These are phyloP conservation scores for Sebastes wilsoni DNA, from an alignment of 2,797 vertebrate species.

Conservation along the genomic window DNA sequence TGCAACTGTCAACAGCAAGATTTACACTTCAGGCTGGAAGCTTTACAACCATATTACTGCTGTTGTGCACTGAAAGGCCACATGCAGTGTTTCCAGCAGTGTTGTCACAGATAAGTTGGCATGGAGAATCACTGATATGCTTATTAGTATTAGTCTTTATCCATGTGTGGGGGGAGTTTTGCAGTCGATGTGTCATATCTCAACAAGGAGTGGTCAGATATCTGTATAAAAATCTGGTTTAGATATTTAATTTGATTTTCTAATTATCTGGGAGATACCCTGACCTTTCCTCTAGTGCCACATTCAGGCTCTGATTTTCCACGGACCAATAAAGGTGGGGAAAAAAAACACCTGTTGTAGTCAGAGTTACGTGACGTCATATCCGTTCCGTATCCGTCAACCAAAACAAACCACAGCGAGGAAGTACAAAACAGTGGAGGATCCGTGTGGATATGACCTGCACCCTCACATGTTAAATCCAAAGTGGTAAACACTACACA, in stretches of 20 bases:
- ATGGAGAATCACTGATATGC: conserved; percentile 25
- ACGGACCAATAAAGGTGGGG: too few species aligned
- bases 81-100: background rate
- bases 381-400: too few species aligned
- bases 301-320: background rate
- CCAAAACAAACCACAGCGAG: too few species aligned
- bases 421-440: too few species aligned
- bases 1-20: background rate
- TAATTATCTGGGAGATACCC: background rate
- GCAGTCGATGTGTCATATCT: background rate
- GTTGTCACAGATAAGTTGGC: conserved; percentile 18
- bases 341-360: too few species aligned
- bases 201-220: background rate
- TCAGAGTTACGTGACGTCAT: too few species aligned
- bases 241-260: too few species aligned
- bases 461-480: too few species aligned
- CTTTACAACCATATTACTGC: background rate
- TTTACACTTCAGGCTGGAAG: background rate
- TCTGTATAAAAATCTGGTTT: background rate
- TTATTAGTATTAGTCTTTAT: background rate
- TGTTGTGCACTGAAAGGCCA: background rate
- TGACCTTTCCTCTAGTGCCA: background rate
- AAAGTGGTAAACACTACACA: too few species aligned
- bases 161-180: background rate
- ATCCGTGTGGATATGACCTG: too few species aligned